Base-by-base conservation (phyloP, 2,797 vertebrate genomes). In the Alcedo quadribrachys region DNA sequence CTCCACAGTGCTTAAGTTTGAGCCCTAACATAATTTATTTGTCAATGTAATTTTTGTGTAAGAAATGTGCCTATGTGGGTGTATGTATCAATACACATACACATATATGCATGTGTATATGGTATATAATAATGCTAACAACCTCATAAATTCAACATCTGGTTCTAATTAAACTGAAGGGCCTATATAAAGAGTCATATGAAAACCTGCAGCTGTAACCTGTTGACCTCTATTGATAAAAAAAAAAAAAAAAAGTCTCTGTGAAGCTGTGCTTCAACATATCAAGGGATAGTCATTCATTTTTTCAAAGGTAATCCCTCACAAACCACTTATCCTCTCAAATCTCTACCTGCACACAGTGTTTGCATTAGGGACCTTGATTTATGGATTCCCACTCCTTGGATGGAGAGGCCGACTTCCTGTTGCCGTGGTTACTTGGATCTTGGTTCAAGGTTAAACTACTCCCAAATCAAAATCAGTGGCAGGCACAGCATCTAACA, bases 341-440 rank as follows among this genome's bases (percentile, higher is more conserved):
- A 97, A 98, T 96, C 96, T 98, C 97, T 98, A 98, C 98, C 97
- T 98, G 97, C 95, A 97, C 97, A 98, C 96, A 86, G 78, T 97
- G 97, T 98, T 98, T 98, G 97, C 98, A 98, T 98, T 98, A 98
- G 97, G 93, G 96, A 96, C 96, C 96, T 95, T 98, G 98, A 98
- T 98, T 98, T 98, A 98, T 98, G 97, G 98, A 98, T 98, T 97
- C 95, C 95, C 74, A 77, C 83, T 95, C 81, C 95, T 93, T 92
- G 82, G 57, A 97, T 91, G 91, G 89, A 95, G 97, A 97, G 95
- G 95, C 97, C 42, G 95, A 97, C 96, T 98, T 98, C 98, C 97
- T 98, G 97, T 98, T 98, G 97, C 97, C 96, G 96, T 97, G 97
- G 98, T 98, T 98, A 98, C 97, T 95, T 91, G 95, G 97, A 97